Evolutionary conservation across 2,113 vertebrate species (phyloP).

Genomic region (Brachyhypopomus gauderio): DNA sequence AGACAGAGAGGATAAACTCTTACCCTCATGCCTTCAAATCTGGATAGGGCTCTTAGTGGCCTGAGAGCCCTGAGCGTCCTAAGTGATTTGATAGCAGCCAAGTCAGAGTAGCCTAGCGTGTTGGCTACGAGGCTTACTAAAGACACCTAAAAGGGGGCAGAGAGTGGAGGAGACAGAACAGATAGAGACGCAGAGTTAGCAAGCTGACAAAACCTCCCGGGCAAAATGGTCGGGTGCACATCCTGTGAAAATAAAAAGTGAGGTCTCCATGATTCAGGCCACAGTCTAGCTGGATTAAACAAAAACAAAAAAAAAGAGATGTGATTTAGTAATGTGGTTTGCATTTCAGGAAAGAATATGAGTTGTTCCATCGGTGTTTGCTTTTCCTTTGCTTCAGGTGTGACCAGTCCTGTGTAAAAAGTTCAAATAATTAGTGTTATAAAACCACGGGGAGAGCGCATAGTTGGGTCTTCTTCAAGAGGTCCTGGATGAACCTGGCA

Average conservation of each 20-base stretch:
- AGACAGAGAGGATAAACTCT: constrained; percentile 65
- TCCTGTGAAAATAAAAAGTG: constrained; percentile 38
- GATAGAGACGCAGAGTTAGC: constrained; percentile 54
- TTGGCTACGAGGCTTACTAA: constrained; percentile 90
- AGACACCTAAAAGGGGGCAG: constrained; percentile 82
- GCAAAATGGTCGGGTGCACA: constrained; percentile 10
- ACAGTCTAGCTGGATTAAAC: not conserved
- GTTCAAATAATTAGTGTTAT: not conserved
- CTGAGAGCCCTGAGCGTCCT: constrained; percentile 91
- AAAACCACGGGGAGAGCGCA: not conserved
- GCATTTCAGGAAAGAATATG: not conserved
- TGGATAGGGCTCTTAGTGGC: constrained; percentile 91
- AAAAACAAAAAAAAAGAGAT: not conserved
- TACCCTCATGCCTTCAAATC: constrained; percentile 99
- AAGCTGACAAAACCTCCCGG: constrained; percentile 32
- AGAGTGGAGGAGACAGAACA: constrained; percentile 55
- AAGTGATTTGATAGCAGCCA: constrained; percentile 97
- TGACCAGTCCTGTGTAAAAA: constrained; percentile 28
- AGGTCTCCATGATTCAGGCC: not conserved
- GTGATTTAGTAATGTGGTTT: constrained; percentile 6
- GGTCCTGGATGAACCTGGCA: constrained; percentile 29
- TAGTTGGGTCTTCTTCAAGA: not conserved
- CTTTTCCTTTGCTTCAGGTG: not conserved
- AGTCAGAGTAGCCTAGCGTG: constrained; percentile 91
- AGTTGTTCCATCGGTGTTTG: not conserved